Conservation (phyloP, 2,888 invertebrate species). For the Gibbula magus region DNA sequence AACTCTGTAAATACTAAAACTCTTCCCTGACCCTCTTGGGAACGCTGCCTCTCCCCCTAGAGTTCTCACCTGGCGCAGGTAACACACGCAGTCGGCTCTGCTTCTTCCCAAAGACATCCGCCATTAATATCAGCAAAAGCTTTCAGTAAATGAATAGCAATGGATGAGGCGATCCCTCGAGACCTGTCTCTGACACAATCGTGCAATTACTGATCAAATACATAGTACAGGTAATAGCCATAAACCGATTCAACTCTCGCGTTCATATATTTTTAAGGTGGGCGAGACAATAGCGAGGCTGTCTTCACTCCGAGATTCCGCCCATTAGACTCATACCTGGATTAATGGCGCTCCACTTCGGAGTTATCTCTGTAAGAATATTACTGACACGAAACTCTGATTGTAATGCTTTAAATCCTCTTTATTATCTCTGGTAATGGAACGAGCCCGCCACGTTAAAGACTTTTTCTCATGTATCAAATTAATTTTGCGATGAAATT, state of each 20-base stretch:
- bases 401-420: too few relatives aligned
- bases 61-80: not conserved
- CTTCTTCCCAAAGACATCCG: not conserved
- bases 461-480: too few relatives aligned
- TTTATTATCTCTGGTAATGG: too few relatives aligned
- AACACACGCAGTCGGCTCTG: not conserved
- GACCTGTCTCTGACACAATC: not conserved
- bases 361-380: not conserved
- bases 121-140: constrained; percentile 15
- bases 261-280: constrained; percentile 13
- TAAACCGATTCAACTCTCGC: constrained; percentile 13
- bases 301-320: not conserved
- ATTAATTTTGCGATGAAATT: too few relatives aligned
- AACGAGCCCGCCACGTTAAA: too few relatives aligned
- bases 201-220: constrained; percentile 15
- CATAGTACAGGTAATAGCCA: constrained; percentile 1
- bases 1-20: not conserved
- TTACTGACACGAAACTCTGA: not conserved
- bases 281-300: not conserved
- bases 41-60: not conserved
- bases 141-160: constrained; percentile 10
- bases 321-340: not conserved
- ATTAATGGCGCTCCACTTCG: not conserved
- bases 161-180: not conserved
- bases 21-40: not conserved